Evolutionary conservation across 2,888 invertebrate species (phyloP), one percentile per base, ranked within the genome.

Genomic region (Cephalotes varians): DNA sequence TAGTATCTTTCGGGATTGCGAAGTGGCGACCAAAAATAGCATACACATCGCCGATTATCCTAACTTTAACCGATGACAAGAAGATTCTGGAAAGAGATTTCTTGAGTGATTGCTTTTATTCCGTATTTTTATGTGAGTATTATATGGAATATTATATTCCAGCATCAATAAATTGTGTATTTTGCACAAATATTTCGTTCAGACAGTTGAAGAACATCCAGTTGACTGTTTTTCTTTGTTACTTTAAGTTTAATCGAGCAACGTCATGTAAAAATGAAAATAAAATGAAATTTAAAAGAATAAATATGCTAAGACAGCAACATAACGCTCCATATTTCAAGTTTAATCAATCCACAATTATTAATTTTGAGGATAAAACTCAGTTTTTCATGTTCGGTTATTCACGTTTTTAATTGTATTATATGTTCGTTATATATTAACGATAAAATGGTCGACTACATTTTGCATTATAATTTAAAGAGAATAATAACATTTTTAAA

Each of bases 51-150:
- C 3, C 25, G 7, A 34, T 1, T 34, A 7, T 2, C 9, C 25
- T 34, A 15, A 0, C 18, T 28, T 44, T 0, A 10, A 3, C 18
- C 34, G 7, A 6, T 18, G n/a, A 10, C 15, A n/a, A 25, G 15
- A 60, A 73, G 18, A 31, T 44, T 31, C 10, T 28, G 15, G 4
- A 12, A 40, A 40, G 12, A 40, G 15, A 76, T 64, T 51, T 12
- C n/a, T n/a, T n/a, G n/a, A 4, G 7, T 25, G 25, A n/a, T 9
- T 4, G 5, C 37, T 51, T 51, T 51, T 49, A 21, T 65, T 37
- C 1, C 10, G 15, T 10, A 54, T 10, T 34, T 65, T 49, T 25
- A 77, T 21, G 77, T 79, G 2, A 79, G 77, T 77, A 77, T 69
- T 69, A 25, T n/a, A n/a, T n/a, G n/a, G n/a, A n/a, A 54, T 7